These are phyloP conservation scores for Loris lydekkerianus DNA, from an alignment of 2,797 vertebrate species.

Conservation along the genomic window DNA sequence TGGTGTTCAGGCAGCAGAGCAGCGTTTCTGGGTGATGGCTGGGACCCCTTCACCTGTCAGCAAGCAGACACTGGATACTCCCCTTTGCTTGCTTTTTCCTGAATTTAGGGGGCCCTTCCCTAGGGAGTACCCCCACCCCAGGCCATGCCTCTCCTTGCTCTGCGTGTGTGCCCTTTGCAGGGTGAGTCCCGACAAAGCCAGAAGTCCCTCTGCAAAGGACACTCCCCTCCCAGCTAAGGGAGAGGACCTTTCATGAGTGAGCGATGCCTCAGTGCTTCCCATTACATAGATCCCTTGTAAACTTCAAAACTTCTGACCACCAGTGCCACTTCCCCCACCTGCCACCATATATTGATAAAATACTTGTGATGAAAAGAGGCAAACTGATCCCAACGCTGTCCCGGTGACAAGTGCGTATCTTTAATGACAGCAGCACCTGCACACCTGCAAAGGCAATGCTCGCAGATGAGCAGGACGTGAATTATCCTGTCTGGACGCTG, in stretches of 20 bases:
- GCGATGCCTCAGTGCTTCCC: neutral
- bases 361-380: neutral
- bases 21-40: neutral
- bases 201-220: neutral
- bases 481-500: neutral
- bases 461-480: neutral
- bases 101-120: neutral
- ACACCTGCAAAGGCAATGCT: neutral
- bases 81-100: no score
- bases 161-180: neutral
- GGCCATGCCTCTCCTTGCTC: neutral
- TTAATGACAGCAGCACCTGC: neutral
- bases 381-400: neutral
- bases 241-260: neutral
- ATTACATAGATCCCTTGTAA: neutral
- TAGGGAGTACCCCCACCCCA: neutral
- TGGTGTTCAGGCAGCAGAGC: neutral
- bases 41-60: no score
- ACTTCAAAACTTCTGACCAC: neutral
- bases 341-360: no score
- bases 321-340: neutral
- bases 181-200: neutral
- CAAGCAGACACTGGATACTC: neutral
- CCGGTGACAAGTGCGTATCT: neutral
- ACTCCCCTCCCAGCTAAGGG: rapidly evolving